Evolutionary conservation across 2,888 invertebrate species (phyloP).

Genomic region (Elysia crispata): DNA sequence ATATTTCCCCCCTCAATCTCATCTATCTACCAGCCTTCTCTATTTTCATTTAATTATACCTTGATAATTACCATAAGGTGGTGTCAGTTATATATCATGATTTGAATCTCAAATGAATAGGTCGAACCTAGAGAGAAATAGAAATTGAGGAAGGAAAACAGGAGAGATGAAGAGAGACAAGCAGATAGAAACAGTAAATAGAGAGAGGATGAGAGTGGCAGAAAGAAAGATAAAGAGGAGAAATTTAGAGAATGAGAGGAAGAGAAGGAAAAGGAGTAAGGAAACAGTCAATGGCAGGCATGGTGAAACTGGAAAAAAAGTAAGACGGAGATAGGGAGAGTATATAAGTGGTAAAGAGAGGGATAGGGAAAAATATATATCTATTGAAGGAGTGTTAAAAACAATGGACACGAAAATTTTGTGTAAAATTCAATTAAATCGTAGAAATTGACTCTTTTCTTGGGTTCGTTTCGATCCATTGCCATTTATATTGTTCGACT

Average conservation of each 20-base stretch:
- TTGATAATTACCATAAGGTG: too few species aligned
- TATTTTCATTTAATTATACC: too few species aligned
- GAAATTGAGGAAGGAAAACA: background rate
- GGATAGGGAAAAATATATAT: background rate
- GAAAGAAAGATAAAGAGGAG: background rate
- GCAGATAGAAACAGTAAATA: background rate
- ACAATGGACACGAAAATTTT: constrained; percentile 12
- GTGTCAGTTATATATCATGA: too few species aligned
- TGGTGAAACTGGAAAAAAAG: too few species aligned
- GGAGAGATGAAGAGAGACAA: background rate
- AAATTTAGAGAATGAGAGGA: background rate
- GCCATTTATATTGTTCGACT: too few species aligned
- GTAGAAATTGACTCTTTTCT: too few species aligned
- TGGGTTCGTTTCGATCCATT: too few species aligned
- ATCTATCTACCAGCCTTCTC: too few species aligned
- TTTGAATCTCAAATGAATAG: too few species aligned
- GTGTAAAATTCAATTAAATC: too few species aligned
- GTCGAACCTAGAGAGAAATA: background rate
- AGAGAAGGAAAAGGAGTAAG: background rate
- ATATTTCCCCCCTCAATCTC: too few species aligned
- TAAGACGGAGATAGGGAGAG: background rate
- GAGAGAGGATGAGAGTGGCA: background rate
- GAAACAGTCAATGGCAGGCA: too few species aligned
- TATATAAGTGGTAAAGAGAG: constrained; percentile 10
- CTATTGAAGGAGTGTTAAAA: constrained; percentile 11